phyloP scores from a whole-genome alignment of 2,888 invertebrate genomes.

The Tachystola acroxantha region DNA sequence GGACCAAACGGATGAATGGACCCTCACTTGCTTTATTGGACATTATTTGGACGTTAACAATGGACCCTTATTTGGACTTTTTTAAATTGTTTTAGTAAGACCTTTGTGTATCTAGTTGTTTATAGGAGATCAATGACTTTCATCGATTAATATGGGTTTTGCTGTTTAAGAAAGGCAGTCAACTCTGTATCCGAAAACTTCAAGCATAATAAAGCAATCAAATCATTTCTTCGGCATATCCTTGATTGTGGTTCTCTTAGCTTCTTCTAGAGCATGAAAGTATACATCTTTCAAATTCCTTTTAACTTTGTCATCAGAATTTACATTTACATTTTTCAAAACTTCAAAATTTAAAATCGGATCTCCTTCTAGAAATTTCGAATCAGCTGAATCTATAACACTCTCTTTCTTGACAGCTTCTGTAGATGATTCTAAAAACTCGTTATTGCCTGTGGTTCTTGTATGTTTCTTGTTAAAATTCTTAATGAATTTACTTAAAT shows the following conservation, averaged over 20 bases:
- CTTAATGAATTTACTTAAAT: constrained; percentile 20
- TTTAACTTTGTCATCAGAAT: constrained; percentile 13
- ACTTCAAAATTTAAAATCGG: background rate
- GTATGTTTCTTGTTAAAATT: constrained; percentile 31
- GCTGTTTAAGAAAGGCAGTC: too few relatives aligned
- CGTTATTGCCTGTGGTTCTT: constrained; percentile 20
- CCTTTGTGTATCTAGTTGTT: too few relatives aligned
- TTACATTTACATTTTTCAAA: background rate
- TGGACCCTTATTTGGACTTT: too few relatives aligned
- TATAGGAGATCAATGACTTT: too few relatives aligned
- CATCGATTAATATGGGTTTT: too few relatives aligned
- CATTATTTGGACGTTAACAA: too few relatives aligned
- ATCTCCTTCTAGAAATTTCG: constrained; percentile 1
- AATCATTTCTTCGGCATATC: constrained; percentile 7
- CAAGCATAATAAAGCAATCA: background rate
- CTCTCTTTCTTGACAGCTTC: constrained; percentile 7
- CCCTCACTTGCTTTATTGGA: too few relatives aligned
- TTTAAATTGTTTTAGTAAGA: too few relatives aligned
- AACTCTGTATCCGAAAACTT: background rate
- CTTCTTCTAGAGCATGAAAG: constrained; percentile 35
- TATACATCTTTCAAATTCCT: constrained; percentile 43
- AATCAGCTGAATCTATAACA: background rate
- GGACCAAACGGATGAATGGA: too few relatives aligned
- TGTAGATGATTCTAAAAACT: constrained; percentile 10
- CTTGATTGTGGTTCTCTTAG: constrained; percentile 31